Base-by-base conservation (phyloP, 2,797 vertebrate genomes). In the Sebastes minor region DNA sequence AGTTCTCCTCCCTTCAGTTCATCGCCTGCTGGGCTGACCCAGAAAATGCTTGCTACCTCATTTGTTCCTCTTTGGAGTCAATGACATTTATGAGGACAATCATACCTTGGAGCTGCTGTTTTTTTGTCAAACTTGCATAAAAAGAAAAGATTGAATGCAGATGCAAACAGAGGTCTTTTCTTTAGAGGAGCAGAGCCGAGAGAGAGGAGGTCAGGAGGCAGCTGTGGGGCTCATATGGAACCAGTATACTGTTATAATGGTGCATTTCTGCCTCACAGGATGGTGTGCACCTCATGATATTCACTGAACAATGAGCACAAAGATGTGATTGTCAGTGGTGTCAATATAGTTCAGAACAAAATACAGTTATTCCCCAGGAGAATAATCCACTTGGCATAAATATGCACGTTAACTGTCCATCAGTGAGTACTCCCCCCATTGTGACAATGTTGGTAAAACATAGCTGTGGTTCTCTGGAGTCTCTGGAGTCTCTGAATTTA, bases 151-250 rank as follows among this genome's bases (percentile, higher is more conserved):
- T 71, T 56, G 12, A 30, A 46, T 79, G 62, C 30, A 85, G 70
- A 80, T 80, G 63, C 64, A 56, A 72, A 81, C 55, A 76, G 69
- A 67, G 5, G 9, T 78, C 20, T 72, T 71, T 64, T 69, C 6
- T 72, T 68, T 33, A 46, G 64, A 71, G 70, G 56, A 71, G 25
- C 28, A 30, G 52, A 60, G 64, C 22, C 22, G 8, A 46, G 12
- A 23, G 42, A 66, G 42, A 66, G 28, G 78, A 67, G 65, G 60
- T 67, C 32, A 74, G 71, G 68, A 74, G 25, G 87, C 92, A 94
- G 92, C 90, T 92, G 89, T 78, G 61, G 82, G 87, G 71, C 93
- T 91, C 90, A 94, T 91, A 80, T 95, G 93, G 93, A 93, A 78
- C 81, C 86, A 92, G 78, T 73, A 81, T 35, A 75, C 83, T 94